Evolutionary conservation across 2,888 invertebrate species (phyloP), one percentile per base, ranked within the genome.

Genomic region (Trichopoda pennipes): DNA sequence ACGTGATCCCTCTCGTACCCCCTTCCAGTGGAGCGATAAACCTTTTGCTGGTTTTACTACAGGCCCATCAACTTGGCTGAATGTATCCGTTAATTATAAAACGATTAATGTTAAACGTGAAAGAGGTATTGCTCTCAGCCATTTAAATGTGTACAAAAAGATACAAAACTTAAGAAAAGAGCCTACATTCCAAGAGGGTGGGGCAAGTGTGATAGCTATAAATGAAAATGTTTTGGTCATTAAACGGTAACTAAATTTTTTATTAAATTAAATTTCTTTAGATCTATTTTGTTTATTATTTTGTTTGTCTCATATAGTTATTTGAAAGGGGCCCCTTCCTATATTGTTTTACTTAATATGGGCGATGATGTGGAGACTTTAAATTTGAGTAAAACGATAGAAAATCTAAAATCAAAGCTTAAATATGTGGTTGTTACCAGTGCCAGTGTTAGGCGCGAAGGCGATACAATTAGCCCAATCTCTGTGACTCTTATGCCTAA

Each of bases 1-100:
- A 0, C 90, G 95, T 7, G 95, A 95, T 88, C 92, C 93, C 0
- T 92, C 91, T 49, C 92, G 94, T 61, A 93, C 94, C 0, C 94
- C 94, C 0, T 93, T 93, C 89, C 94, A 94, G 84, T 94, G 94
- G 94, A 92, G 92, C 85, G 87, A 89, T 64, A 88, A 90, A 0
- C 87, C 85, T 0, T 92, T 91, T 81, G 55, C 90, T 82, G 35
- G 91, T 4, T 91, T 91, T 70, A 88, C 89, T 9, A 85, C 49
- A 0, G 88, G 84, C 3, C n/a, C 80, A 0, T 77, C 35, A n/a
- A 90, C 91, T 6, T 91, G 91, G 91, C 53, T 91, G 63, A 91
- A 91, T 0, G 81, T 91, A 0, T 92, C 94, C 44, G 88, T 89
- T 0, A 93, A 95, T 88, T 95, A 94, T 87, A 88, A 86, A 69